Evolutionary conservation across 1,140 invertebrate genomes (phyloP).

Genomic region (Chrysoperla carnea): DNA sequence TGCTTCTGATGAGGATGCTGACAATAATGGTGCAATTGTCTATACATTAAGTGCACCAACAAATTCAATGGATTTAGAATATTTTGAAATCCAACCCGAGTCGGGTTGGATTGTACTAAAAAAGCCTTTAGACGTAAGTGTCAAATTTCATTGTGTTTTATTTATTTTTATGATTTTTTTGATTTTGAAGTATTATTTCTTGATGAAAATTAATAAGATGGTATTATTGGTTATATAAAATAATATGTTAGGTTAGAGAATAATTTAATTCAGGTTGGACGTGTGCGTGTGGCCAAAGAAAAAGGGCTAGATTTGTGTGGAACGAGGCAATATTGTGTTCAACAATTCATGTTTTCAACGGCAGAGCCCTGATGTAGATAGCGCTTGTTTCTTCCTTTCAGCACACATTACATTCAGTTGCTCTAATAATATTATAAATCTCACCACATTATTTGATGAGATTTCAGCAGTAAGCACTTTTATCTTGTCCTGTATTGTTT

Average conservation of each 20-base stretch:
- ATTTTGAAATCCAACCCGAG: constrained; percentile 89
- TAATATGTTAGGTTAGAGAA: no score
- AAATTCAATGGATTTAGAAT: constrained; percentile 72
- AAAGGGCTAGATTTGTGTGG: no score
- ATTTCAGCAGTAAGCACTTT: constrained; percentile 15
- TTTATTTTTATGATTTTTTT: no score
- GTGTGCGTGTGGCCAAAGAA: no score
- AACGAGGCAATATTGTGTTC: no score
- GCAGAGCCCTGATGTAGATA: constrained; percentile 1
- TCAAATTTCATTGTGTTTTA: constrained; percentile 7
- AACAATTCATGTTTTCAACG: no score
- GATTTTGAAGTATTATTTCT: no score
- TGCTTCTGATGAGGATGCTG: constrained; percentile 88
- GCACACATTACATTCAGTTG: constrained; percentile 28
- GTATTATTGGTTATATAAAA: no score
- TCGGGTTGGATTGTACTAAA: constrained; percentile 90
- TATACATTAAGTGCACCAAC: constrained; percentile 74
- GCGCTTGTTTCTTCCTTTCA: constrained; percentile 24
- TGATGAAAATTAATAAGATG: no score
- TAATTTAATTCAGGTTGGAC: no score
- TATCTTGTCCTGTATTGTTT: constrained; percentile 19
- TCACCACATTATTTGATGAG: constrained; percentile 6
- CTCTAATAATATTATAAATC: constrained; percentile 7
- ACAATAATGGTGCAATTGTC: constrained; percentile 89
- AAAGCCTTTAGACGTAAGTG: constrained; percentile 89